Evolutionary conservation across 2,797 vertebrate genomes (phyloP).

Genomic region (Odontamblyopus rebecca): DNA sequence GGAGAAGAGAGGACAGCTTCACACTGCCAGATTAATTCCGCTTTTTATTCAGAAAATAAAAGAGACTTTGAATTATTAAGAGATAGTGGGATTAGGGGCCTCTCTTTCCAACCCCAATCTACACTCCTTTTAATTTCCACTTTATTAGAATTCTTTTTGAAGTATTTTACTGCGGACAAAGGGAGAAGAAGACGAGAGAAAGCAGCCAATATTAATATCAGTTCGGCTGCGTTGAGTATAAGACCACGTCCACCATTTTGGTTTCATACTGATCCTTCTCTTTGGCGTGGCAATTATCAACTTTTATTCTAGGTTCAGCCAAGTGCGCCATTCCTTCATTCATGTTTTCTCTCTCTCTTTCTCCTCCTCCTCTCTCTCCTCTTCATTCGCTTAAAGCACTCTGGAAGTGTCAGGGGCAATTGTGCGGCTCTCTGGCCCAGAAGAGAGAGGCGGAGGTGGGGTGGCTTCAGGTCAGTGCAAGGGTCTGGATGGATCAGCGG

Average conservation of each 20-base stretch:
- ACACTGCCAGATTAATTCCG: constrained; percentile 98
- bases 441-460: constrained; percentile 27
- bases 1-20: constrained; percentile 95
- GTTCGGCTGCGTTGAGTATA: constrained; percentile 98
- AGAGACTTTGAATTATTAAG: constrained; percentile 99
- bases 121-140: constrained; percentile 99
- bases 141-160: constrained; percentile 99
- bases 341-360: constrained; percentile 64
- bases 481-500: constrained; percentile 53
- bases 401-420: constrained; percentile 68
- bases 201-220: constrained; percentile 99
- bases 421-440: constrained; percentile 43
- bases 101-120: constrained; percentile 94
- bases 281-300: constrained; percentile 84
- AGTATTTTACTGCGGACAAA: constrained; percentile 99
- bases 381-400: constrained; percentile 74
- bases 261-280: constrained; percentile 77
- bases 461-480: constrained; percentile 37
- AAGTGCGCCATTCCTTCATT: constrained; percentile 77
- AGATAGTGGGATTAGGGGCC: constrained; percentile 99
- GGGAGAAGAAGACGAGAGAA: constrained; percentile 93
- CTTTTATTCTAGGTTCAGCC: constrained; percentile 81
- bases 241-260: constrained; percentile 77
- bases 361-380: constrained; percentile 51
- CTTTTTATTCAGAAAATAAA: constrained; percentile 99